Conservation (phyloP, 1,140 invertebrate genomes). For the Chironomus striatipennis region DNA sequence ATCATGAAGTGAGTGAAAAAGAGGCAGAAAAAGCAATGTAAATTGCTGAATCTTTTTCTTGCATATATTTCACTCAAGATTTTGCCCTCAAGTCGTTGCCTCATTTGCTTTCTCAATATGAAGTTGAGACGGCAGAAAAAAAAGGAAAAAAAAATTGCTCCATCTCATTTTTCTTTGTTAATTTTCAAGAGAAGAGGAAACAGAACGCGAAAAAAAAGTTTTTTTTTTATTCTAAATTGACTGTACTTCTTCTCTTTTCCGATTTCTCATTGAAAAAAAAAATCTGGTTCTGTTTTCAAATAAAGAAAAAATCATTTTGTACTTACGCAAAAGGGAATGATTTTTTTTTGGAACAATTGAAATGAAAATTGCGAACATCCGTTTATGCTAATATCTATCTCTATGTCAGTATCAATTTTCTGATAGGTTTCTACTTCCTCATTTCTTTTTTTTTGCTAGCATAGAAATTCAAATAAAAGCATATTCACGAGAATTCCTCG, state of each 20-base stretch:
- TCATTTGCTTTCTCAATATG: neutral
- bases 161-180: neutral
- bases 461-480: too few relatives aligned
- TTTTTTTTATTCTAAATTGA: neutral
- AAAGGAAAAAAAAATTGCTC: neutral
- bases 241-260: slow-evolving; percentile 3
- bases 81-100: neutral
- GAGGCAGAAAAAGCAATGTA: slow-evolving; percentile 6
- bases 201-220: neutral
- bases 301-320: neutral
- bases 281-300: neutral
- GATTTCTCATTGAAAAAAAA: neutral
- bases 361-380: slow-evolving; percentile 12
- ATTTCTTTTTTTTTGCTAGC: too few relatives aligned
- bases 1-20: neutral
- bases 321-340: neutral
- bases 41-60: neutral
- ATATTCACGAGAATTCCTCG: too few relatives aligned
- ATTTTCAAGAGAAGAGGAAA: neutral
- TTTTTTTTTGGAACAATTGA: neutral
- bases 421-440: too few relatives aligned
- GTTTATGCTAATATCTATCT: slow-evolving; percentile 14
- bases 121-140: neutral
- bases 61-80: neutral
- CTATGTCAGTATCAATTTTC: slow-evolving; percentile 10